These are phyloP conservation scores for Gastrophysa polygoni DNA, from an alignment of 2,888 invertebrate genomes.

Conservation along the genomic window DNA sequence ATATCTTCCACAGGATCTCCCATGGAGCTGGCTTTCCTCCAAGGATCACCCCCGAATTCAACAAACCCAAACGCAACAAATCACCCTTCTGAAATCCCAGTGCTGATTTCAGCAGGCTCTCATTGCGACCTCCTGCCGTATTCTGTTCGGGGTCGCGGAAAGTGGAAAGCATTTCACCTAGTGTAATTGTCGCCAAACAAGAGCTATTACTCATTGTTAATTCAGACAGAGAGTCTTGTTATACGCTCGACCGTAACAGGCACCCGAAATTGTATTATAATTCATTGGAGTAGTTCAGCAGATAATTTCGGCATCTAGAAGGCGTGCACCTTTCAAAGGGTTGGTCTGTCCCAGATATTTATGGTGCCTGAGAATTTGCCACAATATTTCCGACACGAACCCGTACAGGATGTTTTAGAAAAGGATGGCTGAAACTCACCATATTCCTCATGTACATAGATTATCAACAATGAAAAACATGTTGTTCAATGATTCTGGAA, in stretches of 20 bases:
- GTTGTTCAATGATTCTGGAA: no score
- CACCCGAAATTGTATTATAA: constrained; percentile 17
- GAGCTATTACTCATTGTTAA: constrained; percentile 35
- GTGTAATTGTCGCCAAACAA: constrained; percentile 34
- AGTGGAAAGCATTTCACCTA: constrained; percentile 26
- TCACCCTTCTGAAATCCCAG: constrained; percentile 1
- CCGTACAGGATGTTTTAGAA: no score
- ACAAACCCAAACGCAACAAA: background rate
- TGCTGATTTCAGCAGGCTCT: background rate
- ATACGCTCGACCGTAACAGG: constrained; percentile 23
- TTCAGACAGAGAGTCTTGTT: constrained; percentile 28
- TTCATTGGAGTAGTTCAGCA: constrained; percentile 10
- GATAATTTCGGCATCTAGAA: constrained; percentile 11
- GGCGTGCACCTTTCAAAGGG: constrained; percentile 4
- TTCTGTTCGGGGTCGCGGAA: constrained; percentile 6
- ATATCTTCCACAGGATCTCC: no score
- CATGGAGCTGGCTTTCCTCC: no score
- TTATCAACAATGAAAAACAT: no score
- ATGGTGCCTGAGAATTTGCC: background rate
- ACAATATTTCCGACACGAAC: background rate
- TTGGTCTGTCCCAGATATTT: background rate
- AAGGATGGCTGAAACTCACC: no score
- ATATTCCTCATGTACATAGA: no score
- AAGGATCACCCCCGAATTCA: background rate
- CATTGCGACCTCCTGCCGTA: background rate